These are phyloP conservation scores for Heterochromis multidens DNA, from an alignment of 2,113 vertebrate genomes.

Conservation along the genomic window DNA sequence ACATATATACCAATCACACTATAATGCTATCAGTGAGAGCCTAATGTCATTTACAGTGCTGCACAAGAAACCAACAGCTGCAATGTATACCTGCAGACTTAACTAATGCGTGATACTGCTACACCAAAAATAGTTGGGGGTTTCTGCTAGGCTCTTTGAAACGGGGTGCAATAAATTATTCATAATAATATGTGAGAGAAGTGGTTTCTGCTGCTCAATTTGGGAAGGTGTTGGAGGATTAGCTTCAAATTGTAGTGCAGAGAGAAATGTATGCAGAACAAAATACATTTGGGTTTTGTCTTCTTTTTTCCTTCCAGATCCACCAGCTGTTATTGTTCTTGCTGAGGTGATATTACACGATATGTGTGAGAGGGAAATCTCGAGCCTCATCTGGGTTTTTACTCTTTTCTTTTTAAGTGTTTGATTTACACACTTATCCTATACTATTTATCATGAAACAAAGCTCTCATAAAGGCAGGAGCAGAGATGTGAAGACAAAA, in stretches of 20 bases:
- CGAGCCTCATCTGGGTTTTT: conserved; percentile 7
- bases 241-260: conserved; percentile 39
- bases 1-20: conserved; percentile 15
- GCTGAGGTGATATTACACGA: conserved; percentile 21
- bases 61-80: conserved; percentile 37
- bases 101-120: conserved; percentile 9
- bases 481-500: neutral
- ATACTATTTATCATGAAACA: conserved; percentile 3
- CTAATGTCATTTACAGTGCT: conserved; percentile 37
- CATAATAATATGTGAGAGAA: conserved; percentile 58
- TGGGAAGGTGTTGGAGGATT: conserved; percentile 63
- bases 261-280: conserved; percentile 57
- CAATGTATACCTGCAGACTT: conserved; percentile 50
- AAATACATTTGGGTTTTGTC: conserved; percentile 49
- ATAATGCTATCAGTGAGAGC: conserved; percentile 47
- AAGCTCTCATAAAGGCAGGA: neutral
- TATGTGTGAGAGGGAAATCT: conserved; percentile 2
- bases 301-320: conserved; percentile 6
- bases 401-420: neutral
- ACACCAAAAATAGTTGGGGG: conserved; percentile 52
- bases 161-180: conserved; percentile 67
- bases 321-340: conserved; percentile 60
- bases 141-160: conserved; percentile 58
- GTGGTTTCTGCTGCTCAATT: conserved; percentile 50
- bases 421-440: neutral